phyloP scores from a whole-genome alignment of 2,888 invertebrate species.

The Papilio elwesi region DNA sequence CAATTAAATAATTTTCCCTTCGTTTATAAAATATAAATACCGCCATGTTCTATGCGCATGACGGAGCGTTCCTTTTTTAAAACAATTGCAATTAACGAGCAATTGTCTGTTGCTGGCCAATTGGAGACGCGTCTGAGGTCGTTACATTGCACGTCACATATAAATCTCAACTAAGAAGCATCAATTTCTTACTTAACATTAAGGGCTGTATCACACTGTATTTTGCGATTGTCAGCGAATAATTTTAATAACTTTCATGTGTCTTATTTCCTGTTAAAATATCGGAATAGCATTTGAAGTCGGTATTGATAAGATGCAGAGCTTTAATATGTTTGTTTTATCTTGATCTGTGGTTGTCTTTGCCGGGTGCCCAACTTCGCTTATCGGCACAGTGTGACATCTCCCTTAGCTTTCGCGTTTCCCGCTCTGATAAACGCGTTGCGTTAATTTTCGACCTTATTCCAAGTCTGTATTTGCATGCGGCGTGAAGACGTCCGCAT shows the following conservation, averaged over 20 bases:
- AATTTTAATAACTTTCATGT: background rate
- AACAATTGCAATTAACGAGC: constrained; percentile 75
- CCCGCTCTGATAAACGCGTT: constrained; percentile 40
- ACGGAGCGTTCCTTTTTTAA: constrained; percentile 67
- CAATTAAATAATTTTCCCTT: constrained; percentile 1
- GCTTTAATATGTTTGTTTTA: constrained; percentile 1
- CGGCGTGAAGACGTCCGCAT: constrained; percentile 53
- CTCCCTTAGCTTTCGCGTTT: constrained; percentile 46
- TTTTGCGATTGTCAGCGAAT: background rate
- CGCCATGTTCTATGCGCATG: constrained; percentile 64
- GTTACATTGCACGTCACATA: constrained; percentile 55
- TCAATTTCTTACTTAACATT: constrained; percentile 75
- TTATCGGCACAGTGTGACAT: constrained; percentile 47
- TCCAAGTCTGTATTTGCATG: constrained; percentile 50
- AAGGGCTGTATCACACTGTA: constrained; percentile 5
- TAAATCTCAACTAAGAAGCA: constrained; percentile 78
- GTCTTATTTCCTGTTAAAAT: background rate
- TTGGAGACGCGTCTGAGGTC: constrained; percentile 47
- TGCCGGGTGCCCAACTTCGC: constrained; percentile 49
- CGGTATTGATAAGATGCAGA: background rate
- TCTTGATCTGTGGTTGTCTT: background rate
- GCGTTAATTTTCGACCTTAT: constrained; percentile 56
- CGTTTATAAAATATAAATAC: constrained; percentile 47
- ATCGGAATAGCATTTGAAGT: background rate
- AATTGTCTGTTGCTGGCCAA: constrained; percentile 66